These are phyloP conservation scores for Antheraea pernyi DNA, from an alignment of 1,140 invertebrate genomes.

Conservation along the genomic window DNA sequence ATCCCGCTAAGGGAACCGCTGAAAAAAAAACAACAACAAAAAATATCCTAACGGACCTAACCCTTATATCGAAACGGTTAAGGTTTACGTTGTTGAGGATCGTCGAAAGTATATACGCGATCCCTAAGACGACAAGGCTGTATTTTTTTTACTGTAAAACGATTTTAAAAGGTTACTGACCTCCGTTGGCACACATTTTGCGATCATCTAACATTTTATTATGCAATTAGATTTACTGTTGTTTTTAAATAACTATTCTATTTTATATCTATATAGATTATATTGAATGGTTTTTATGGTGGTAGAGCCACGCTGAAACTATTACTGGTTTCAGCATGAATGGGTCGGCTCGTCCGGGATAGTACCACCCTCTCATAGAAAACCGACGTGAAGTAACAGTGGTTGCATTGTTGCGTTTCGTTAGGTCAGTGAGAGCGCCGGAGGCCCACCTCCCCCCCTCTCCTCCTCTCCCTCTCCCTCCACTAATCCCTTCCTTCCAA, in stretches of 20 bases:
- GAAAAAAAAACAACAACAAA: constrained; percentile 55
- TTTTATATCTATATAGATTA: too few species aligned
- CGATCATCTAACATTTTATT: not conserved
- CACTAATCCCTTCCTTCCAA: too few species aligned
- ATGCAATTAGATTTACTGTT: not conserved
- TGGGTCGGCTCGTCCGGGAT: too few species aligned
- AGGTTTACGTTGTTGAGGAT: constrained; percentile 18
- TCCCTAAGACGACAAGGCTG: constrained; percentile 31
- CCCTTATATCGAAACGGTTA: constrained; percentile 35
- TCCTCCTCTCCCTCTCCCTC: too few species aligned
- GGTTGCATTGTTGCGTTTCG: too few species aligned
- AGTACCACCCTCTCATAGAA: too few species aligned
- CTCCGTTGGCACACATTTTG: constrained; percentile 36
- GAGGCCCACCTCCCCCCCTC: too few species aligned
- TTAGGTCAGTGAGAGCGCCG: too few species aligned
- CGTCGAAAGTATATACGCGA: constrained; percentile 1
- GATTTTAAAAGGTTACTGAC: constrained; percentile 48
- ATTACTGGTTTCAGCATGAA: too few species aligned
- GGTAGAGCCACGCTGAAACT: too few species aligned
- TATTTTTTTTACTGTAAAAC: constrained; percentile 41
- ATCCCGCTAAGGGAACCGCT: constrained; percentile 61
- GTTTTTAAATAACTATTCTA: not conserved
- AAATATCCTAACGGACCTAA: constrained; percentile 31
- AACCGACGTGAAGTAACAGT: too few species aligned
- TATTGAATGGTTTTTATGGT: too few species aligned